phyloP scores from a whole-genome alignment of 2,888 invertebrate species.

The Eupithecia insigniata region DNA sequence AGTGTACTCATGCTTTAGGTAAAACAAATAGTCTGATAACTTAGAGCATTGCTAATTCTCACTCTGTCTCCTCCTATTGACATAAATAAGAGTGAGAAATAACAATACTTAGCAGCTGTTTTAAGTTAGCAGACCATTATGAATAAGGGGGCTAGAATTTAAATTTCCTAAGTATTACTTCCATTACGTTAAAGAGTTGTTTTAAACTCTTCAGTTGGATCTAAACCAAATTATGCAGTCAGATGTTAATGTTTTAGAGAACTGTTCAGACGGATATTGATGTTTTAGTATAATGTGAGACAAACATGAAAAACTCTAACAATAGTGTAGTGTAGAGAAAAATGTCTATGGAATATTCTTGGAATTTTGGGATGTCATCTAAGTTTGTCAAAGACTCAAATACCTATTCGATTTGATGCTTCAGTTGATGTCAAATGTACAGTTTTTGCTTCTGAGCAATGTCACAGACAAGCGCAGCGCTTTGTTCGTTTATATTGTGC shows the following conservation, averaged over 20 bases:
- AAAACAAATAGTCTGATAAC: no score
- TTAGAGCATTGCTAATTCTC: no score
- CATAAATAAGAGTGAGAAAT: no score
- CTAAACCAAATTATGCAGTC: not conserved
- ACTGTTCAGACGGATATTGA: not conserved
- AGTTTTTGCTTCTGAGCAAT: not conserved
- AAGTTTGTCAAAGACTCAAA: not conserved
- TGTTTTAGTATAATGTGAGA: not conserved
- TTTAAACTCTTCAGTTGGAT: not conserved
- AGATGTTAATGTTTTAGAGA: not conserved
- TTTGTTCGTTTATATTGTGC: not conserved
- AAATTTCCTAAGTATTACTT: not conserved
- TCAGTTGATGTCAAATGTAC: not conserved
- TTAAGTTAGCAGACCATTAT: no score
- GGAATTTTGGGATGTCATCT: not conserved
- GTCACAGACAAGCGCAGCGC: not conserved
- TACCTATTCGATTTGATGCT: not conserved
- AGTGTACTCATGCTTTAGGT: not conserved
- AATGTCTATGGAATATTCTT: not conserved
- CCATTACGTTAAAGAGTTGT: not conserved
- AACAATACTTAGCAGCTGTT: no score
- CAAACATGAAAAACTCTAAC: not conserved
- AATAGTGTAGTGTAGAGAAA: not conserved
- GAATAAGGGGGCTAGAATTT: no score
- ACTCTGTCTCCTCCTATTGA: no score